phyloP scores from a whole-genome alignment of 2,888 invertebrate species.

The Lagria hirta region DNA sequence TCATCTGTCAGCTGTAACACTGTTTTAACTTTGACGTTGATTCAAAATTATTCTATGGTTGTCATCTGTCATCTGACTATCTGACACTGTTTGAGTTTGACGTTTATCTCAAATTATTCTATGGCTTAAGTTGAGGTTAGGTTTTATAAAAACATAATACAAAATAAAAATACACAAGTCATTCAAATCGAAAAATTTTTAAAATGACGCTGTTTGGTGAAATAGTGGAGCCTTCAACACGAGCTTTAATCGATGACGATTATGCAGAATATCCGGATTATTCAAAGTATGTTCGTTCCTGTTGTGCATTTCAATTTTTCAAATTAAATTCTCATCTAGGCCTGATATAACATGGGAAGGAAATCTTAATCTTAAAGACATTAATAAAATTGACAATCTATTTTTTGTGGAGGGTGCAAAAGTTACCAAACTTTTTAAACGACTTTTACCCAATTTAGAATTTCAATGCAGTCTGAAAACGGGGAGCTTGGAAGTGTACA shows the following conservation, averaged over 20 bases:
- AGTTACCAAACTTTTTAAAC: constrained; percentile 28
- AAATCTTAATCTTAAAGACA: constrained; percentile 13
- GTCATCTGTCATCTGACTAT: too few relatives aligned
- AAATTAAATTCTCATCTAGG: constrained; percentile 28
- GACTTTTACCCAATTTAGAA: constrained; percentile 22
- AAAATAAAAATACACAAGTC: too few relatives aligned
- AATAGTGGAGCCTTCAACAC: constrained; percentile 50
- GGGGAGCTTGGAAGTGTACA: constrained; percentile 33
- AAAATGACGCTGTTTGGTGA: constrained; percentile 54
- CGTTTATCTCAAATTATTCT: too few relatives aligned
- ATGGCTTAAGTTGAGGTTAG: too few relatives aligned
- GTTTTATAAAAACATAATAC: too few relatives aligned
- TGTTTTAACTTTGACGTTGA: too few relatives aligned
- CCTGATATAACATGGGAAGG: constrained; percentile 35
- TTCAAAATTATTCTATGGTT: too few relatives aligned
- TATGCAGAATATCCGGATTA: constrained; percentile 42
- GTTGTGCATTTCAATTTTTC: constrained; percentile 15
- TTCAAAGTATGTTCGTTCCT: constrained; percentile 31
- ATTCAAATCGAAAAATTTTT: too few relatives aligned
- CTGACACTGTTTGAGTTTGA: too few relatives aligned
- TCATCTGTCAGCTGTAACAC: too few relatives aligned
- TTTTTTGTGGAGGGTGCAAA: constrained; percentile 36
- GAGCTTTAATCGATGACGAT: constrained; percentile 50
- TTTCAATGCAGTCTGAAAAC: constrained; percentile 24
- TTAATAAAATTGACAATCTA: constrained; percentile 33